Evolutionary conservation across 1,140 invertebrate genomes (phyloP).

Genomic region (Neodiprion pinetum): DNA sequence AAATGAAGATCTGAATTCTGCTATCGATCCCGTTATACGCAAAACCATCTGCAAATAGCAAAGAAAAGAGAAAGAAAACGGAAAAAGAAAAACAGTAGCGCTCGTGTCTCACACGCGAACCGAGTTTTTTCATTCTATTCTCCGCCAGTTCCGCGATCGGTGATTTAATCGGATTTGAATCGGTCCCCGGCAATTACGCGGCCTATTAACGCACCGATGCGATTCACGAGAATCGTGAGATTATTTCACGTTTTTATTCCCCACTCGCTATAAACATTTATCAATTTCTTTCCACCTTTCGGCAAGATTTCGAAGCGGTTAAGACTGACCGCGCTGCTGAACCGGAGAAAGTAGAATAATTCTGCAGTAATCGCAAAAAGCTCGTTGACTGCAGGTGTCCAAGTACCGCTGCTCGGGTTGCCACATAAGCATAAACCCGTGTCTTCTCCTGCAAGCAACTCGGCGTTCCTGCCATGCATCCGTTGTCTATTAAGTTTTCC

Average conservation of each 20-base stretch:
- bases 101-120: neutral
- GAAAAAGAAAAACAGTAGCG: neutral
- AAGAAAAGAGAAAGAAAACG: neutral
- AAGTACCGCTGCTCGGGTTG: neutral
- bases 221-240: neutral
- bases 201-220: slow-evolving; percentile 1
- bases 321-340: neutral
- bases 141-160: neutral
- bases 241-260: neutral
- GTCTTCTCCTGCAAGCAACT: no score
- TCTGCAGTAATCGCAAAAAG: neutral
- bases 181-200: neutral
- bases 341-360: slow-evolving; percentile 1
- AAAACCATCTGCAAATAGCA: no score
- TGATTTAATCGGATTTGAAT: neutral
- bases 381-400: neutral
- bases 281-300: neutral
- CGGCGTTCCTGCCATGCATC: no score
- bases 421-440: no score
- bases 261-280: neutral
- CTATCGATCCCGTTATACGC: neutral
- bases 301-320: neutral
- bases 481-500: no score
- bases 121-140: neutral
- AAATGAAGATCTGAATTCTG: no score